These are phyloP conservation scores for Herpetotheres cachinnans DNA, from an alignment of 2,113 vertebrate genomes.

Conservation along the genomic window DNA sequence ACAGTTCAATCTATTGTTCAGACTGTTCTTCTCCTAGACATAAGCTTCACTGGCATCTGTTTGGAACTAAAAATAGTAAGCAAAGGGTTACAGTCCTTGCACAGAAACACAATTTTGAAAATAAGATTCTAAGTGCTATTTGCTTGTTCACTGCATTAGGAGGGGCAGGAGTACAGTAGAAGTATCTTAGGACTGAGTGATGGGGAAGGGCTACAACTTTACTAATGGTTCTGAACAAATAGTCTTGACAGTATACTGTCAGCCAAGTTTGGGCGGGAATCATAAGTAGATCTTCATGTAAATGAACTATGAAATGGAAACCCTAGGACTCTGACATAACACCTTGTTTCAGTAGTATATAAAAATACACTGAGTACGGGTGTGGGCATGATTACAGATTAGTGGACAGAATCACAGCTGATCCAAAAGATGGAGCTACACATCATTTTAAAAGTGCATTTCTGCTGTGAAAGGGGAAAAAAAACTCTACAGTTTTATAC, in stretches of 20 bases:
- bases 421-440: neutral
- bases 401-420: neutral
- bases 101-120: neutral
- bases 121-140: neutral
- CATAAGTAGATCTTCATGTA: neutral
- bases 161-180: neutral
- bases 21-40: neutral
- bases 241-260: neutral
- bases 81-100: neutral
- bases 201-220: neutral
- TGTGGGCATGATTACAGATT: neutral
- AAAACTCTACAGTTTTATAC: neutral
- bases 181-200: neutral
- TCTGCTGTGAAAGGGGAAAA: neutral
- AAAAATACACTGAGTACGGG: neutral
- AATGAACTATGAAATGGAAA: neutral
- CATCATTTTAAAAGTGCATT: neutral
- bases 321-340: neutral
- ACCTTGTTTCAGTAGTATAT: neutral
- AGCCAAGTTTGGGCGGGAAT: neutral
- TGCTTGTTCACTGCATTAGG: neutral
- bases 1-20: neutral
- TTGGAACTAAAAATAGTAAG: neutral
- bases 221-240: neutral
- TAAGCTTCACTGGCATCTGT: neutral